Conservation (phyloP, 2,888 invertebrate genomes). For the Cheilosia urbana region DNA sequence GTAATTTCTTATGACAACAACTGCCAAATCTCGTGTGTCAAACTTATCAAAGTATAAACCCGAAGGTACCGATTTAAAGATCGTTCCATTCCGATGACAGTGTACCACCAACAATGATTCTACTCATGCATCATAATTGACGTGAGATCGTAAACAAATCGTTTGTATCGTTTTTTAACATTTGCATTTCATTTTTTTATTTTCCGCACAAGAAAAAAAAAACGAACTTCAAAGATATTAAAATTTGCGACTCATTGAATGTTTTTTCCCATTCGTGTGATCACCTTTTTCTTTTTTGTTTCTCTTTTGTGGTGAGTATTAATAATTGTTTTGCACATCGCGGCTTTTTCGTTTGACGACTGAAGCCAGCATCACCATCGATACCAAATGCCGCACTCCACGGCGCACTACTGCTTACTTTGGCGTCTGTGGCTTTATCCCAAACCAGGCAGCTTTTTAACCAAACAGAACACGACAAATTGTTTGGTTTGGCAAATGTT, state of each 20-base stretch:
- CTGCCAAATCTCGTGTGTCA: no score
- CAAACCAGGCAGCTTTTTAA: conserved; percentile 13
- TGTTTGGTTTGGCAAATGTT: conserved; percentile 55
- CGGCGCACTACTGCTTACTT: conserved; percentile 30
- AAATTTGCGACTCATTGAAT: conserved; percentile 38
- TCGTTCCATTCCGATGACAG: neutral
- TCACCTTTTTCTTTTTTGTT: conserved; percentile 26
- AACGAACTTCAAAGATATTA: conserved; percentile 28
- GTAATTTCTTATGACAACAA: no score
- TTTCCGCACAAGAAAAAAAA: conserved; percentile 31
- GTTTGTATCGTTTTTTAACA: conserved; percentile 8
- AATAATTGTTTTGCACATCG: conserved; percentile 26
- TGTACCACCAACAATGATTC: conserved; percentile 24
- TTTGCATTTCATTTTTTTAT: conserved; percentile 32
- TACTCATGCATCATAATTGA: conserved; percentile 56
- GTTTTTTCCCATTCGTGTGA: conserved; percentile 7
- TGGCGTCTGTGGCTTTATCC: conserved; percentile 33
- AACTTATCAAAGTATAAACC: no score
- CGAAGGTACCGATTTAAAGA: neutral
- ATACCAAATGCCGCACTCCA: conserved; percentile 16
- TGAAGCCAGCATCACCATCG: conserved; percentile 27
- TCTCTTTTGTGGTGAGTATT: conserved; percentile 13
- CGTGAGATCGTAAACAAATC: conserved; percentile 61
- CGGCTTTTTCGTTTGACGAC: conserved; percentile 10
- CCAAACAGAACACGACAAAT: conserved; percentile 27